These are phyloP conservation scores for Sporophila hypoxantha DNA, from an alignment of 2,113 vertebrate species.

Conservation along the genomic window DNA sequence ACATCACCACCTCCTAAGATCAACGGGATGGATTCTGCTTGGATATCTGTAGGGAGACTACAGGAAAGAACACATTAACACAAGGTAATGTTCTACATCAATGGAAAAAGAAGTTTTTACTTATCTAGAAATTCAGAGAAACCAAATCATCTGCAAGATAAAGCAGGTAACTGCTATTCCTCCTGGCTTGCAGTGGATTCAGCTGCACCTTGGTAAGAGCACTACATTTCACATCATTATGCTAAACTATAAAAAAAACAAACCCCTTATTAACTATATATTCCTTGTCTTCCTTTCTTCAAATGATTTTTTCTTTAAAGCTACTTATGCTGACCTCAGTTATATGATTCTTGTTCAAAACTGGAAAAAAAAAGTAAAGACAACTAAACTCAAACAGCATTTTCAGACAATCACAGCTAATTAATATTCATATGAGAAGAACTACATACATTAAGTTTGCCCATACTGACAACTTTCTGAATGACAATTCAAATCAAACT, in stretches of 20 bases:
- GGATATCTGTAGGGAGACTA: slow-evolving; percentile 96
- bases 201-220: not conserved
- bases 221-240: not conserved
- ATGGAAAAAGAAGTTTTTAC: not conserved
- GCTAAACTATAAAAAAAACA: not conserved
- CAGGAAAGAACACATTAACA: not conserved
- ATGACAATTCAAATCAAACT: not conserved
- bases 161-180: not conserved
- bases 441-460: not conserved
- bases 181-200: not conserved
- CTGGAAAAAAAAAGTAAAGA: not conserved
- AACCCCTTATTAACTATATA: not conserved
- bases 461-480: not conserved
- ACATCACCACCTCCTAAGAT: slow-evolving; percentile 97
- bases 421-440: not conserved
- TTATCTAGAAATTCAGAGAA: not conserved
- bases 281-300: not conserved
- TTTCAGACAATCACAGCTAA: not conserved
- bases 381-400: not conserved
- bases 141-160: not conserved
- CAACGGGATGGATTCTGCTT: slow-evolving; percentile 92
- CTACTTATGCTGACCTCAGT: not conserved
- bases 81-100: not conserved
- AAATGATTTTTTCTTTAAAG: not conserved
- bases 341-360: not conserved